These are phyloP conservation scores for Dione juno DNA, from an alignment of 2,888 invertebrate species.

Conservation along the genomic window DNA sequence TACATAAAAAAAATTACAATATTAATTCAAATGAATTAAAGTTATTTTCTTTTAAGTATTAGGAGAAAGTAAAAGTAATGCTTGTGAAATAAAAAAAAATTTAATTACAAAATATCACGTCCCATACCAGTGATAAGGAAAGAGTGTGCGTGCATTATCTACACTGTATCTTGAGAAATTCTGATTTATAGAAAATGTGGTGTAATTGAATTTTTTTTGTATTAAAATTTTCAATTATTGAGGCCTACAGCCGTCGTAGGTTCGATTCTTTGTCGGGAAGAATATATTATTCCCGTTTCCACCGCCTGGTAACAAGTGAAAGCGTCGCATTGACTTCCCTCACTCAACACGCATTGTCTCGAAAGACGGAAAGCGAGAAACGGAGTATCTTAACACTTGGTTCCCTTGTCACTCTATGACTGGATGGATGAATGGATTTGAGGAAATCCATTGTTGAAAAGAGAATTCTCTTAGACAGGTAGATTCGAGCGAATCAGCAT, in stretches of 20 bases:
- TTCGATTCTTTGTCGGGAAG: no score
- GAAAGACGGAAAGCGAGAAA: no score
- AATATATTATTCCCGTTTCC: no score
- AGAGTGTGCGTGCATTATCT: slow-evolving; percentile 46
- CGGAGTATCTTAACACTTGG: no score
- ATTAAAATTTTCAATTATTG: not conserved
- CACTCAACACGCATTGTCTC: no score
- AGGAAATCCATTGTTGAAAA: not conserved
- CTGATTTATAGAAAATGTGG: slow-evolving; percentile 27
- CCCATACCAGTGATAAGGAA: slow-evolving; percentile 36
- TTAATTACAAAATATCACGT: slow-evolving; percentile 42
- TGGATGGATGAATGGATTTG: not conserved
- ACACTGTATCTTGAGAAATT: slow-evolving; percentile 44
- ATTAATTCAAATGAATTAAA: not conserved
- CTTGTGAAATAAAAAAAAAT: slow-evolving; percentile 31
- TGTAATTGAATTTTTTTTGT: not conserved
- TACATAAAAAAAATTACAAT: not conserved
- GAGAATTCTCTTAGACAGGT: no score
- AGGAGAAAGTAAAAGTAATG: slow-evolving; percentile 37
- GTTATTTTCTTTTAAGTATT: slow-evolving; percentile 34
- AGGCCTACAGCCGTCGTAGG: not conserved
- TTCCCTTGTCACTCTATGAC: no score
- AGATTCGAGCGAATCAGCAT: no score
- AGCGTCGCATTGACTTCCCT: no score
- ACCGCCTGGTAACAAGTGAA: no score